These are phyloP conservation scores for Bruchidius siliquastri DNA, from an alignment of 2,888 invertebrate genomes.

Conservation along the genomic window DNA sequence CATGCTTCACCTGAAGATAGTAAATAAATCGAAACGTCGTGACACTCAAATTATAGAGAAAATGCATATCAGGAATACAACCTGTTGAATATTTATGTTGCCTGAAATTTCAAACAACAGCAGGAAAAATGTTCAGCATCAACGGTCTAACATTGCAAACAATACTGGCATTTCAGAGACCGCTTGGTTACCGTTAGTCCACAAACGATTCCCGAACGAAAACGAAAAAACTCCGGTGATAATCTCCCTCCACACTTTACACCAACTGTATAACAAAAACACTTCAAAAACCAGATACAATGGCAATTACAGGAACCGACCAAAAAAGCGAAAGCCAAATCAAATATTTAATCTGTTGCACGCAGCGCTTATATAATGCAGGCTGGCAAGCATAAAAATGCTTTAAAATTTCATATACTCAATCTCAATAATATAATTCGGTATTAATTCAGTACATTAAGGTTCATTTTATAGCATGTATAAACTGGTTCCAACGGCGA, in stretches of 20 bases:
- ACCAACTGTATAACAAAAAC: background rate
- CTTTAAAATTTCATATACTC: conserved; percentile 33
- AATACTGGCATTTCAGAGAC: no score
- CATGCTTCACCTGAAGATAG: no score
- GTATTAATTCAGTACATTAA: conserved; percentile 40
- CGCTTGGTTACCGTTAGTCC: no score
- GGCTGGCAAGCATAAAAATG: conserved; percentile 23
- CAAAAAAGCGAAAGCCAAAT: background rate
- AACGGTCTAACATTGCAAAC: no score
- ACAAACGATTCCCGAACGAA: background rate
- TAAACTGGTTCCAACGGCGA: conserved; percentile 30
- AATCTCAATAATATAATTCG: conserved; percentile 35
- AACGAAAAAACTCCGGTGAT: background rate
- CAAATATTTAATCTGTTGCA: background rate
- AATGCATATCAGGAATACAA: no score
- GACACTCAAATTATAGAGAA: no score
- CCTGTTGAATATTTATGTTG: no score
- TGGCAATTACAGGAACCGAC: background rate
- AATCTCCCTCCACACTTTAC: background rate
- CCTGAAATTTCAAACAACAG: no score
- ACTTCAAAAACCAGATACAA: background rate
- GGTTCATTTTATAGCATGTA: conserved; percentile 29
- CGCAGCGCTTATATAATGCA: background rate
- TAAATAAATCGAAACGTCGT: no score
- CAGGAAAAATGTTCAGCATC: no score